These are phyloP conservation scores for Smithornis capensis DNA, from an alignment of 2,113 vertebrate species.

Conservation along the genomic window DNA sequence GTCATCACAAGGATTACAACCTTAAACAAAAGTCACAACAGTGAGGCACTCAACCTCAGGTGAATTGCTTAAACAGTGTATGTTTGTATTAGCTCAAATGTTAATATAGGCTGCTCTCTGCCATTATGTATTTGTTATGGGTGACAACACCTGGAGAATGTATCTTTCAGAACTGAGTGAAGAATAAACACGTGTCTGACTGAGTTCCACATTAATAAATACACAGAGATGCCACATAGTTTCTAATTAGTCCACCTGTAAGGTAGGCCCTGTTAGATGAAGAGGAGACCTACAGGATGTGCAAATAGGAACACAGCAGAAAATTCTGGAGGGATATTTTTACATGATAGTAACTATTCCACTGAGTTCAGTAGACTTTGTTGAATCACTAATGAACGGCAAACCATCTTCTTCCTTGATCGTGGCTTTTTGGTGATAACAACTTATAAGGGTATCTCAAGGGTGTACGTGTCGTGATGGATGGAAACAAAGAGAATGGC, in stretches of 20 bases:
- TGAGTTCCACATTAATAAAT: neutral
- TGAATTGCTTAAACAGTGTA: constrained; percentile 48
- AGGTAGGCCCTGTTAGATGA: neutral
- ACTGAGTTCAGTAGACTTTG: neutral
- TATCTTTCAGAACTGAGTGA: constrained; percentile 27
- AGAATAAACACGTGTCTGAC: neutral
- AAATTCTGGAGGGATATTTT: neutral
- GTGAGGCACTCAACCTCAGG: constrained; percentile 18
- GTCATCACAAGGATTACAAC: constrained; percentile 45
- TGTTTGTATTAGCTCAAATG: constrained; percentile 48
- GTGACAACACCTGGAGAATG: constrained; percentile 54
- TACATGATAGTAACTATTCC: neutral
- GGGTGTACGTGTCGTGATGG: neutral
- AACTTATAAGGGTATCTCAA: neutral
- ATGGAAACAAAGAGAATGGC: neutral
- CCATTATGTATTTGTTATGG: constrained; percentile 29
- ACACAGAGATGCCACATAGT: neutral
- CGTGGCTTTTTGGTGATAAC: neutral
- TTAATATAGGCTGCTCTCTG: constrained; percentile 34
- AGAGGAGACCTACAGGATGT: neutral
- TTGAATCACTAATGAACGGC: neutral
- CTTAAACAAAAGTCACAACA: constrained; percentile 35
- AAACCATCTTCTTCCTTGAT: neutral
- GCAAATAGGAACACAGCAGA: neutral
- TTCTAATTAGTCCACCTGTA: neutral